Evolutionary conservation across 2,888 invertebrate genomes (phyloP).

Genomic region (Saturnia pavonia): DNA sequence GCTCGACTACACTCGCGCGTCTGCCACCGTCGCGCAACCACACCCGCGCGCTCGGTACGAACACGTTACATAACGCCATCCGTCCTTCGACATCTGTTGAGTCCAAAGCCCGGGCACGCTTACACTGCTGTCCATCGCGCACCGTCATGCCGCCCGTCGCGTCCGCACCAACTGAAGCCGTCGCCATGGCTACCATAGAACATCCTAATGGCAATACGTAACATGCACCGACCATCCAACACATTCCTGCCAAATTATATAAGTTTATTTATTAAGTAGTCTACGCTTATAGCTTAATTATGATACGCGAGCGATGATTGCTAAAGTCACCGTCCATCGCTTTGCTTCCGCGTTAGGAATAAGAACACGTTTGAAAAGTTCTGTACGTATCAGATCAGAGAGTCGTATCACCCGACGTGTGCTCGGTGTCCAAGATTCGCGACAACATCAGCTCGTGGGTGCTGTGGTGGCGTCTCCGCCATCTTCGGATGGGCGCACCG

Average conservation of each 20-base stretch:
- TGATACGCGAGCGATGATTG: slow-evolving; percentile 41
- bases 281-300: slow-evolving; percentile 60
- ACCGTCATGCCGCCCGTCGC: slow-evolving; percentile 58
- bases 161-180: slow-evolving; percentile 46
- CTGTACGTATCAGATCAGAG: slow-evolving; percentile 40
- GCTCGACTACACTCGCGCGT: slow-evolving; percentile 65
- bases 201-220: slow-evolving; percentile 56
- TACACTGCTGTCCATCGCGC: slow-evolving; percentile 68
- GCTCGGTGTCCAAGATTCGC: slow-evolving; percentile 69
- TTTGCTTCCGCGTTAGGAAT: slow-evolving; percentile 52
- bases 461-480: slow-evolving; percentile 78
- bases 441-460: slow-evolving; percentile 77
- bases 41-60: slow-evolving; percentile 59
- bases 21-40: slow-evolving; percentile 57
- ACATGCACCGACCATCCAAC: slow-evolving; percentile 54
- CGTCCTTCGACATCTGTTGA: slow-evolving; percentile 73
- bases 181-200: slow-evolving; percentile 51
- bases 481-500: slow-evolving; percentile 79
- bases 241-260: slow-evolving; percentile 58
- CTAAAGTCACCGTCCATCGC: slow-evolving; percentile 60
- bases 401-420: slow-evolving; percentile 38
- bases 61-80: slow-evolving; percentile 67
- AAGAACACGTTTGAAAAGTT: slow-evolving; percentile 25
- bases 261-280: slow-evolving; percentile 53
- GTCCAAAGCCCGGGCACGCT: slow-evolving; percentile 69